These are phyloP conservation scores for Periphyllus acericola DNA, from an alignment of 2,888 invertebrate genomes.

Conservation along the genomic window DNA sequence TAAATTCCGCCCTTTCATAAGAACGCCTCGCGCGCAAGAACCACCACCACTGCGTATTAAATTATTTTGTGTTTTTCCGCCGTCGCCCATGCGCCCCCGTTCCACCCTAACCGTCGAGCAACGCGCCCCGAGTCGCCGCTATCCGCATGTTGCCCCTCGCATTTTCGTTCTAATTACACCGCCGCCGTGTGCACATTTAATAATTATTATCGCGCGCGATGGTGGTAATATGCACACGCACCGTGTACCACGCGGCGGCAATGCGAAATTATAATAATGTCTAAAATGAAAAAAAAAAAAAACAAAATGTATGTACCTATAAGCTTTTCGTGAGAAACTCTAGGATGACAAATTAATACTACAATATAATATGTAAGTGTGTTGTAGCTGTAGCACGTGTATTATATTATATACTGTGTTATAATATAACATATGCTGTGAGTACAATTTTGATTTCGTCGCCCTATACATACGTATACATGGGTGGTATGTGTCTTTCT, in stretches of 20 bases:
- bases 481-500: too few relatives aligned
- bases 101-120: background rate
- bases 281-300: background rate
- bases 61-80: conserved; percentile 56
- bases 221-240: conserved; percentile 19
- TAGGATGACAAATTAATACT: background rate
- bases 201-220: conserved; percentile 29
- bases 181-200: conserved; percentile 26
- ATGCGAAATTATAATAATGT: background rate
- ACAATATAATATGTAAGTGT: background rate
- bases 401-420: too few relatives aligned
- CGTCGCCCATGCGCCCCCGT: background rate
- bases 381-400: too few relatives aligned
- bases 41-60: conserved; percentile 37
- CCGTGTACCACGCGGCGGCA: background rate
- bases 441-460: too few relatives aligned
- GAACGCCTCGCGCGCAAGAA: conserved; percentile 37
- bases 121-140: background rate
- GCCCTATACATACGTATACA: too few relatives aligned
- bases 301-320: background rate
- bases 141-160: background rate
- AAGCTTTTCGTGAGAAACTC: background rate
- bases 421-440: too few relatives aligned
- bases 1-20: conserved; percentile 49
- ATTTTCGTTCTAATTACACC: conserved; percentile 39